Evolutionary conservation across 2,797 vertebrate genomes (phyloP).

Genomic region (Onychomys torridus): DNA sequence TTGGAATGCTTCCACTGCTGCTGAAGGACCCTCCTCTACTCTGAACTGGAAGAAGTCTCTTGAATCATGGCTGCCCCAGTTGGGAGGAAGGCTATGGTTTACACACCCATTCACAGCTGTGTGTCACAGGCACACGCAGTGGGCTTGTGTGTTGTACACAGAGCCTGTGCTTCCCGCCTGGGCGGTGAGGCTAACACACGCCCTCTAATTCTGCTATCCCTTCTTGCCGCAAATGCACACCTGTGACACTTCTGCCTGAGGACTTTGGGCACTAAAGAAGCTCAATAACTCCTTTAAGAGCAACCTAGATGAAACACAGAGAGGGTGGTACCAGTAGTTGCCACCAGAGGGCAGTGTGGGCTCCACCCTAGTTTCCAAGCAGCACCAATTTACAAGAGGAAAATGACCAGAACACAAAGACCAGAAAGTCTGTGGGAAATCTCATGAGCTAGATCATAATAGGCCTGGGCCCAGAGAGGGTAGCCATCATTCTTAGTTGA

Average conservation of each 20-base stretch:
- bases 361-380: neutral
- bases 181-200: fast-evolving
- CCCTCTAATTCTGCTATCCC: fast-evolving
- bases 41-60: neutral
- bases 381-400: neutral
- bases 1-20: neutral
- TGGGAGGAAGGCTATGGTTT: neutral
- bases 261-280: neutral
- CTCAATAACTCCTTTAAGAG: neutral
- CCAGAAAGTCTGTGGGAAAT: neutral
- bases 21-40: neutral
- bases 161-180: neutral
- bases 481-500: neutral
- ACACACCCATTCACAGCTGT: neutral
- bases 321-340: neutral
- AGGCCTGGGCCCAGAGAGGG: neutral
- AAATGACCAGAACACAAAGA: neutral
- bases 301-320: neutral
- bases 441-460: neutral
- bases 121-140: fast-evolving
- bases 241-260: neutral
- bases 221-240: neutral
- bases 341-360: slow-evolving; percentile 39
- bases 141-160: fast-evolving
- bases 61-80: neutral